Evolutionary conservation across 2,888 invertebrate genomes (phyloP).

Genomic region (Minunthozetes semirufus): DNA sequence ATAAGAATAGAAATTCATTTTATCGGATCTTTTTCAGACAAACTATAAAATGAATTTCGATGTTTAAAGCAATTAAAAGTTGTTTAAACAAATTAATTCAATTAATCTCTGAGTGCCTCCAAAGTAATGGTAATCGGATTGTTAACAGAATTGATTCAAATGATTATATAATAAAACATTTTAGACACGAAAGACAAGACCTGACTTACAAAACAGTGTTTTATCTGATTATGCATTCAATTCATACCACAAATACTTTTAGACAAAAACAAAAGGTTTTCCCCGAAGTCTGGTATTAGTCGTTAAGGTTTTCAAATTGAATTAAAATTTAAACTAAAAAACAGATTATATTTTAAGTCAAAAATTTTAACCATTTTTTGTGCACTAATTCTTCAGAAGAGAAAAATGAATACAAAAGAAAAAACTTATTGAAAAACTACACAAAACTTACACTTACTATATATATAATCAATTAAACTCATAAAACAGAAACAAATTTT

Average conservation of each 20-base stretch:
- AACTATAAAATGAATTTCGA: background rate
- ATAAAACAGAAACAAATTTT: background rate
- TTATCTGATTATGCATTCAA: background rate
- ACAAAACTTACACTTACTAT: background rate
- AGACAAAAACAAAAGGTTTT: background rate
- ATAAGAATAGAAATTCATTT: background rate
- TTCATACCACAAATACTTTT: background rate
- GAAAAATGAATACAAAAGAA: background rate
- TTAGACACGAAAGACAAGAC: background rate
- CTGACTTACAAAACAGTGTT: background rate
- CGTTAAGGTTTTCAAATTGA: background rate
- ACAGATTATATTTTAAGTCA: background rate
- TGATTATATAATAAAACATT: background rate
- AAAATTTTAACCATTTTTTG: background rate
- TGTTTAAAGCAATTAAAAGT: no score
- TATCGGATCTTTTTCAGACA: background rate
- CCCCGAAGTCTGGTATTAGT: background rate
- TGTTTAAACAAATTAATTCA: background rate
- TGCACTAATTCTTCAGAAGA: background rate
- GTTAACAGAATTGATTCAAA: slow-evolving; percentile 8
- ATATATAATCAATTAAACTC: background rate
- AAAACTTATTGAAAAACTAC: background rate
- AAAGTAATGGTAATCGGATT: slow-evolving; percentile 24
- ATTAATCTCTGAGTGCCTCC: slow-evolving; percentile 24
- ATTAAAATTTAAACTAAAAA: background rate